Base-by-base conservation (phyloP, 2,888 invertebrate genomes). In the Cheiracanthium punctorium region DNA sequence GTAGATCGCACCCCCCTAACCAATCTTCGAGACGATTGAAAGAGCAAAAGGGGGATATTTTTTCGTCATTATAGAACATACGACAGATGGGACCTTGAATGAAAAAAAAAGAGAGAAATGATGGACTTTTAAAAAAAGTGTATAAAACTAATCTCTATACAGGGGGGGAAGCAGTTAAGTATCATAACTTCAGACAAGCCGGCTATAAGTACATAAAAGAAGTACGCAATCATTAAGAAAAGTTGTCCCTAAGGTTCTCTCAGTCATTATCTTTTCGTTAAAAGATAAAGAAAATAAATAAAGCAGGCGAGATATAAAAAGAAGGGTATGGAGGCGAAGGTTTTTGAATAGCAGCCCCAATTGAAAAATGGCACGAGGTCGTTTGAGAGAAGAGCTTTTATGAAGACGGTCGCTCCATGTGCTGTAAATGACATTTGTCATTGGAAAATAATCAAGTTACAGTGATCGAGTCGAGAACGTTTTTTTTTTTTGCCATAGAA, bases 171-270 rank as follows among this genome's bases (percentile, higher is more conserved):
- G 72, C 67, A 84, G 79, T 67, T 79, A 79, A 84, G 82, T 82
- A 76, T 72, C 76, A 82, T 82, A 82, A 82, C 76, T 82, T 82
- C 77, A 70, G 76, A 82, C 76, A 76, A 75, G 73, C 81, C 29
- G 52, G 69, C 69, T 81, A 73, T 64, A 82, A 76, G 77, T 75
- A 41, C 70, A 75, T 75, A 79, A 79, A 84, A 73, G 84, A 84
- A 76, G 37, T 82, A 48, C 76, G 65, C 29, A 72, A 72, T 84
- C 84, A 79, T 84, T 84, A 84, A 79, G 77, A 67, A 79, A 73
- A 82, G 76, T 82, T 67, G 84, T 84, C 77, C 73, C 67, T 72
- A 20, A 32, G 76, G 82, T 84, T 69, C 37, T 73, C 73, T 58
- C 33, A 52, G 77, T 84, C 79, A 84, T 79, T 84, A 84, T 77